These are phyloP conservation scores for Axea sp. DNA, from an alignment of 2,888 invertebrate genomes.

Conservation along the genomic window DNA sequence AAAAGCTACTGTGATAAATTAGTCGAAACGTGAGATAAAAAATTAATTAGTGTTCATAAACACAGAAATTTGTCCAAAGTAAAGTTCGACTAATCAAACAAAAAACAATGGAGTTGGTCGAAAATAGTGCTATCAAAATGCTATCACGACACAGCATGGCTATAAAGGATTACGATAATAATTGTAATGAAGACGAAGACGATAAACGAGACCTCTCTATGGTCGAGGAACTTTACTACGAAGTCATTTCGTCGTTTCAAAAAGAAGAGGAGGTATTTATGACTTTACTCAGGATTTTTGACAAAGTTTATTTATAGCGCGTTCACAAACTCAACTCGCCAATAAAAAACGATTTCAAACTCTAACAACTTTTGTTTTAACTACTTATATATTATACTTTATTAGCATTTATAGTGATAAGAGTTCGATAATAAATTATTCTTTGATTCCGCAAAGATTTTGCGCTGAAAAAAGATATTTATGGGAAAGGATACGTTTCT, in stretches of 20 bases:
- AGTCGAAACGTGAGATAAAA: slow-evolving; percentile 19
- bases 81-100: slow-evolving; percentile 1
- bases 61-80: slow-evolving; percentile 9
- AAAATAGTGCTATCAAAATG: slow-evolving; percentile 76
- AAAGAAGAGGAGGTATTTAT: slow-evolving; percentile 77
- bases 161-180: slow-evolving; percentile 73
- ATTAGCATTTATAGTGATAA: too few relatives aligned
- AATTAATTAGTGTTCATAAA: slow-evolving; percentile 8
- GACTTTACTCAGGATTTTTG: slow-evolving; percentile 6
- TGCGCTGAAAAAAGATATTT: not conserved
- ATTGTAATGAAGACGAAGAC: slow-evolving; percentile 66
- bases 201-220: slow-evolving; percentile 76
- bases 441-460: not conserved
- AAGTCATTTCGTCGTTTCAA: slow-evolving; percentile 77
- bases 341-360: too few relatives aligned
- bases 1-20: slow-evolving; percentile 73
- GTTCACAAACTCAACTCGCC: too few relatives aligned
- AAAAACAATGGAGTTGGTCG: slow-evolving; percentile 74
- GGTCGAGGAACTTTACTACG: slow-evolving; percentile 78
- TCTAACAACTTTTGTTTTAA: too few relatives aligned
- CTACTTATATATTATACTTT: too few relatives aligned
- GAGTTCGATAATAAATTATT: too few relatives aligned
- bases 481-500: too few relatives aligned
- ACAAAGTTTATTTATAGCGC: too few relatives aligned
- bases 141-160: slow-evolving; percentile 74